Base-by-base conservation (phyloP, 1,140 invertebrate species). In the Penaeus vannamei region DNA sequence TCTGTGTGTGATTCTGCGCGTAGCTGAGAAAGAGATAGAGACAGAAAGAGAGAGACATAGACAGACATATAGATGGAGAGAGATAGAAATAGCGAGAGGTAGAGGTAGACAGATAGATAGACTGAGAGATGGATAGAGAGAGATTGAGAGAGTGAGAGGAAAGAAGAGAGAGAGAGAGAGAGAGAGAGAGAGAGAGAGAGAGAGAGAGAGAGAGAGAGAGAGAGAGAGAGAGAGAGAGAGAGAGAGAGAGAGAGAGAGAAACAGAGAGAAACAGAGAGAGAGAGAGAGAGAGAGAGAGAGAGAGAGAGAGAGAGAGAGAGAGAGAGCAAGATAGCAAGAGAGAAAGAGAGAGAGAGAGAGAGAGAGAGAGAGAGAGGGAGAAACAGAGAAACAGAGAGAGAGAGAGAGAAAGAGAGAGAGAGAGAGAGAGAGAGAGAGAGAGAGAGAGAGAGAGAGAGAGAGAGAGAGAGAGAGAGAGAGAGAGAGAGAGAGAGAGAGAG, bases 171-270 rank as follows among this genome's bases (percentile, higher is more conserved):
- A n/a, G 22, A 76, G 20, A 76, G n/a, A 76, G 69, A 76, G 69
- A 76, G 69, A 76, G n/a, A 76, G 69, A 76, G 69, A 76, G 69
- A 76, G 69, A 76, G 69, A 76, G n/a, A 36, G 36, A 26, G 36
- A 19, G 17, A 76, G n/a, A 76, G 22, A 32, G n/a, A 26, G 36
- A 36, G 22, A 32, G 36, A 36, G 29, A 32, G 22, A 20, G 69
- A 76, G n/a, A 19, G n/a, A n/a, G 29, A 76, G 69, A 26, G n/a
- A 26, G 69, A 76, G 69, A 26, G n/a, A 26, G 69, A 76, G 69
- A 26, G 8, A 26, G 69, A 76, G 69, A 76, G 69, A 76, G 69
- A 76, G 69, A 76, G 69, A 76, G 69, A 76, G 69, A 76, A n/a
- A 76, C 17, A 36, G 36, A 36, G 36, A 36, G n/a, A 26, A 7